A percentile compares a stretch with the other conserved stretches of the same genome.
phyloP scores from a whole-genome alignment of 2,888 invertebrate genomes.

The Himalopsyche anomala region DNA sequence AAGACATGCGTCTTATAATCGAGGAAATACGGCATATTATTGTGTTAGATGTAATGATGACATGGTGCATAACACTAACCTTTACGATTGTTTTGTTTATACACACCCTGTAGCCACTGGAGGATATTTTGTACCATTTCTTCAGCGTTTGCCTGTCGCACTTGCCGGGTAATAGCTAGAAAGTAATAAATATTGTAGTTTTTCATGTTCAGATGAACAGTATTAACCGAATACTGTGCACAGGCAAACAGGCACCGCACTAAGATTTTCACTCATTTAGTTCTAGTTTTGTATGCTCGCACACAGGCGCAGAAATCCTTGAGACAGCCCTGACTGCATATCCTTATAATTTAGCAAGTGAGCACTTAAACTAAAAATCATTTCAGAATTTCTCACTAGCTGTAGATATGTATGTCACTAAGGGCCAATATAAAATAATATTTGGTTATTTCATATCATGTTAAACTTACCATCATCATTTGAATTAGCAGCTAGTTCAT shows the following conservation, averaged over 20 bases:
- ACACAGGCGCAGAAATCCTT: too few relatives aligned
- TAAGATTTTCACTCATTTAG: too few relatives aligned
- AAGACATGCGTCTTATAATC: too few relatives aligned
- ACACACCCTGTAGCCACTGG: constrained; percentile 85
- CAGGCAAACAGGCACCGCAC: too few relatives aligned
- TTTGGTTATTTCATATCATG: not conserved
- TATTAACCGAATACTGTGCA: not conserved
- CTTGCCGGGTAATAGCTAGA: constrained; percentile 73
- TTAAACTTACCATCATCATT: constrained; percentile 35
- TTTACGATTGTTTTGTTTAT: constrained; percentile 78
- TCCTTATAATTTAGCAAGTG: too few relatives aligned
- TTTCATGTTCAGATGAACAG: not conserved
- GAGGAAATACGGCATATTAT: too few relatives aligned
- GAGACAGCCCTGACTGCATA: too few relatives aligned
- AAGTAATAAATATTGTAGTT: constrained; percentile 65
- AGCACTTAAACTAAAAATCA: too few relatives aligned
- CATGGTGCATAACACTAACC: constrained; percentile 68
- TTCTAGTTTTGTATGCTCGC: too few relatives aligned
- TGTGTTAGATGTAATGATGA: constrained; percentile 7
- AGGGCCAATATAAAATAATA: too few relatives aligned
- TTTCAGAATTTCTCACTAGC: too few relatives aligned
- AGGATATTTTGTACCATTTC: constrained; percentile 86
- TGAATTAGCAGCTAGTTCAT: not conserved
- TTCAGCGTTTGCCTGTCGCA: constrained; percentile 79
- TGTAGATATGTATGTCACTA: too few relatives aligned